These are phyloP conservation scores for Dicaeum eximium DNA, from an alignment of 2,113 vertebrate genomes.

Conservation along the genomic window DNA sequence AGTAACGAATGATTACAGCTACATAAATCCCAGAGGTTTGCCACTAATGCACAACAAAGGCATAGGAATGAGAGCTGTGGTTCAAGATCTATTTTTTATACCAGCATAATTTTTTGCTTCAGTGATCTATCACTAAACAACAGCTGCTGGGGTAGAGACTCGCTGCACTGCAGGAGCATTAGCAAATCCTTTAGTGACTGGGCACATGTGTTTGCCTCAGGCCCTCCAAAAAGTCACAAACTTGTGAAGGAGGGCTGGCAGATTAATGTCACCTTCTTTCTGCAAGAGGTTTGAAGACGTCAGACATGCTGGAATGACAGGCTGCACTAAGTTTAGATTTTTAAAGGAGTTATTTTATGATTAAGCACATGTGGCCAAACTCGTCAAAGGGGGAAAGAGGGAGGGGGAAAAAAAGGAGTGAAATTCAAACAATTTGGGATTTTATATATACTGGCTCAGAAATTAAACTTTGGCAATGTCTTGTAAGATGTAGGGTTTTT, in stretches of 20 bases:
- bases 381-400: background rate
- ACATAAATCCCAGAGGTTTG: conserved; percentile 82
- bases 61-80: conserved; percentile 65
- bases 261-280: conserved; percentile 62
- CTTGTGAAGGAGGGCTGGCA: conserved; percentile 67
- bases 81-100: conserved; percentile 83
- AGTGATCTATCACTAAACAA: conserved; percentile 90
- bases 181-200: conserved; percentile 63
- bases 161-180: conserved; percentile 60
- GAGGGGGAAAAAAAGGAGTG: background rate
- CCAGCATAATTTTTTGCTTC: conserved; percentile 89
- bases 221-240: conserved; percentile 67
- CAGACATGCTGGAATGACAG: conserved; percentile 63
- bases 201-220: conserved; percentile 74
- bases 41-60: conserved; percentile 79
- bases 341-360: background rate
- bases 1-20: conserved; percentile 83
- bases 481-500: background rate
- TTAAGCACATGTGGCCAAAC: background rate
- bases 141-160: conserved; percentile 80
- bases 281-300: conserved; percentile 62
- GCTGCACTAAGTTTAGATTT: conserved; percentile 38
- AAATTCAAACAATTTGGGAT: background rate
- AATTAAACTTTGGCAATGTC: background rate
- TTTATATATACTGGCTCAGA: background rate